Base-by-base conservation (phyloP, 2,797 vertebrate genomes). In the Crocidura indochinensis region DNA sequence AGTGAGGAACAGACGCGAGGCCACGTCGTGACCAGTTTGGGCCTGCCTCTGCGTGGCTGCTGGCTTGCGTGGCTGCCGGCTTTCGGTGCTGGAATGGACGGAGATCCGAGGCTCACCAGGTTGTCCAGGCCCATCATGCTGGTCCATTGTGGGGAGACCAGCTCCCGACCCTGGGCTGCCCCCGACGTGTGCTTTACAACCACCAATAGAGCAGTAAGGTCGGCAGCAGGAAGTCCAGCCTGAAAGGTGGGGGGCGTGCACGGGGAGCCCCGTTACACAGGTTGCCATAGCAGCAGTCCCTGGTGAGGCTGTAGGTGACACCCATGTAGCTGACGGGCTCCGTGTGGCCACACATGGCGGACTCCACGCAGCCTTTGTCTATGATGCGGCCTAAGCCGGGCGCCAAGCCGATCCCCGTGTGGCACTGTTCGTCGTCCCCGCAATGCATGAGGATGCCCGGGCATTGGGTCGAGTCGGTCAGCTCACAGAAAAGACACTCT, bases 261-360 rank as follows among this genome's bases (percentile, higher is more conserved):
- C n/a, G 27, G 0, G 81, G 6, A 12, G 44, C 65, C 2, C 10
- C 0, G 0, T 97, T 97, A 49, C 97, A 97, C 27, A 97, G 24
- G 14, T 47, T 17, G 7, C 96, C 96, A 0, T 22, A 27, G 49
- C 97, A 97, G 86, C 97, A 97, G 20, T 6, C 74, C 87, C 95
- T 95, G 87, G 73, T 82, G 31, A 97, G 95, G 84, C 72, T 96
- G 95, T 97, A 97, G 47, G 96, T 97, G 69, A 97, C 84, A 0
- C 97, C 97, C 96, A 92, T 96, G 87, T 97, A 87, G 89, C 3
- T 65, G 69, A 96, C 4, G 0, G 96, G 95, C 15, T 97, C 95
- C 86, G 96, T 93, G 0, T 46, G 95, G 85, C 97, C 96, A 0
- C 97, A 97, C 22, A 2, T 75, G 14, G 87, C 91, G 75, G 94